Evolutionary conservation across 2,797 vertebrate genomes (phyloP).

Genomic region (Poecilia gillii): DNA sequence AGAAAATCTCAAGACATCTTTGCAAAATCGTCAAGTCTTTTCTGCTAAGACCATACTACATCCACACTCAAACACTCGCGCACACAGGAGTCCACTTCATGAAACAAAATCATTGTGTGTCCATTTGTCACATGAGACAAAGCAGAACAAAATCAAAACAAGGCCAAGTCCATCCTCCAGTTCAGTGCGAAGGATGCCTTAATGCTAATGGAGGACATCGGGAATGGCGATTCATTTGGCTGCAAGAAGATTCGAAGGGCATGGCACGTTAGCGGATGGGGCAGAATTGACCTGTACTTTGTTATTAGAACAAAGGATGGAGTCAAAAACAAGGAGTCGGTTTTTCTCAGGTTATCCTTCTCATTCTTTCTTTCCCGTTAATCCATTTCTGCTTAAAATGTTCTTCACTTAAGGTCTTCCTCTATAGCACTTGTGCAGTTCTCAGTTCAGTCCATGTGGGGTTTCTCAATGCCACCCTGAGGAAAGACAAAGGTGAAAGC

Average conservation of each 20-base stretch:
- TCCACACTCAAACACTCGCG: slow-evolving; percentile 33
- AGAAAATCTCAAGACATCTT: slow-evolving; percentile 4
- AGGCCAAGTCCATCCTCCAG: slow-evolving; percentile 46
- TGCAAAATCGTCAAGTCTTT: slow-evolving; percentile 26
- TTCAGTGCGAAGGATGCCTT: slow-evolving; percentile 37
- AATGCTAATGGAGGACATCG: slow-evolving; percentile 44
- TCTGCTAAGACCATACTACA: slow-evolving; percentile 34
- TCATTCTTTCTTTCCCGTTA: slow-evolving; percentile 33
- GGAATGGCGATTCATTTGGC: slow-evolving; percentile 60
- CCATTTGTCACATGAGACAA: slow-evolving; percentile 33
- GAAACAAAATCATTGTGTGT: slow-evolving; percentile 41
- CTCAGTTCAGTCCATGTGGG: slow-evolving; percentile 87
- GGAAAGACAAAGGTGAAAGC: slow-evolving; percentile 18
- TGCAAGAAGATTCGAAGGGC: slow-evolving; percentile 65
- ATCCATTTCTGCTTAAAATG: slow-evolving; percentile 26
- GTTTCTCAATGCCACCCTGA: slow-evolving; percentile 90
- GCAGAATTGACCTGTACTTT: slow-evolving; percentile 51
- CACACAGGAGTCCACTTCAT: slow-evolving; percentile 15
- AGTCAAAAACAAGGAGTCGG: slow-evolving; percentile 52
- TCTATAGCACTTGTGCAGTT: slow-evolving; percentile 33
- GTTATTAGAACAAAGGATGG: slow-evolving; percentile 53
- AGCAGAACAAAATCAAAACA: slow-evolving; percentile 21
- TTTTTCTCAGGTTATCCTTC: slow-evolving; percentile 39
- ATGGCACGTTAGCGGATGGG: slow-evolving; percentile 71
- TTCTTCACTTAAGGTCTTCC: slow-evolving; percentile 32